Base-by-base conservation (phyloP, 2,113 vertebrate species). In the Neolamprologus brichardi region DNA sequence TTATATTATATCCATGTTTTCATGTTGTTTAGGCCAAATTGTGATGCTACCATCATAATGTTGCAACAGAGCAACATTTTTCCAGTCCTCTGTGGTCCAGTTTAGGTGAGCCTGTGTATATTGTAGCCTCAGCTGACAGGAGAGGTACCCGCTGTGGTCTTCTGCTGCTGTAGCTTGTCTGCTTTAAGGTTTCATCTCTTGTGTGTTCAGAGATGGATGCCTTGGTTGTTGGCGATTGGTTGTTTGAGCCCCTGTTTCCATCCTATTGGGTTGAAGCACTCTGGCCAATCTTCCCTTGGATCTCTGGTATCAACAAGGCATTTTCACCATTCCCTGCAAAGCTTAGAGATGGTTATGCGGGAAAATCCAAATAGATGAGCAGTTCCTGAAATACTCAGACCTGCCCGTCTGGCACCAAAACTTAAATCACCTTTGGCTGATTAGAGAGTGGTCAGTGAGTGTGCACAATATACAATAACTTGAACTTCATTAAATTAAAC, bases 351-450 rank as follows among this genome's bases (percentile, higher is more conserved):
- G 18, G 34, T 67, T 67, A 39, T 20, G n/a, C 0, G 34, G 8
- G 5, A 44, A 72, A 44, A 44, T 72, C 20, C 64, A 41, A 72
- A 41, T 1, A 44, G 8, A 72, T 44, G 0, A 25, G 37, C 67
- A 72, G 37, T 72, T 72, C 20, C 32, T 72, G 20, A 72, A 23
- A 41, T 41, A 44, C 64, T 72, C 37, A 72, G 64, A 10, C 37
- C 37, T 25, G 20, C 20, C 20, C 3, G 0, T 25, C 7, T 72
- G 37, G 37, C 37, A 2, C 0, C 2, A 72, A 44, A 0, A 44
- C 58, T 1, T 62, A 62, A 62, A 72, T 44, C 67, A 72, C 17
- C 13, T 44, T 39, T 72, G 64, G 39, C 67, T 72, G 8, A 46
- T 72, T 44, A 72, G 39, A 67, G 4, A 67, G 62, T 20, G 18